Base-by-base conservation (phyloP, 1,140 invertebrate species). In the Pseudobourletiella spinata region DNA sequence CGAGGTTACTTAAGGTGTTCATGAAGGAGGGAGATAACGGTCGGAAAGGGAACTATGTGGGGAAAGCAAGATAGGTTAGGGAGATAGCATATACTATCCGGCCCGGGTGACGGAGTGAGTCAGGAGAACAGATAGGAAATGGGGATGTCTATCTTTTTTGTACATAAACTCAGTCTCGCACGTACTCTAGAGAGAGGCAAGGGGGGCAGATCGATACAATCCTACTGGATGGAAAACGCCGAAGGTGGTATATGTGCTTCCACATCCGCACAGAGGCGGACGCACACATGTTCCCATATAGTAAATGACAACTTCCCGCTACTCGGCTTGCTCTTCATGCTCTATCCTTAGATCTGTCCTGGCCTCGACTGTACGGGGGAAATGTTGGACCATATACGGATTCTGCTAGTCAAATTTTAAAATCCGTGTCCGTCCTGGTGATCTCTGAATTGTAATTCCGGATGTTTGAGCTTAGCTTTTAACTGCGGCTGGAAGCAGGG, bases 101-200 rank as follows among this genome's bases (percentile, higher is more conserved):
- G 8, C 8, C 35, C n/a, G 35, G 35, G n/a, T 39, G n/a, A 8
- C 8, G 35, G 44, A 22, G 32, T 6, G 57, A 46, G 44, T 59
- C 8, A 48, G 26, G 57, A 43, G 57, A 24, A 50, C 29, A 50
- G 44, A 59, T 51, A 51, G 48, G 48, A 51, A 51, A 51, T 51
- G 48, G 22, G 22, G 28, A 26, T 24, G 48, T 51, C 48, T 51
- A 51, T 51, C 48, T 51, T 14, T 51, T 51, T 26, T 25, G 22
- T 22, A n/a, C n/a, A n/a, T n/a, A n/a, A n/a, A n/a, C n/a, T n/a
- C n/a, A n/a, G n/a, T n/a, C n/a, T n/a, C n/a, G n/a, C n/a, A n/a
- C n/a, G n/a, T n/a, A n/a, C n/a, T n/a, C n/a, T n/a, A n/a, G n/a
- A n/a, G n/a, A n/a, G n/a, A n/a, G n/a, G n/a, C n/a, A n/a, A n/a